Conservation (phyloP, 2,797 vertebrate genomes). For the Galago senegalensis region DNA sequence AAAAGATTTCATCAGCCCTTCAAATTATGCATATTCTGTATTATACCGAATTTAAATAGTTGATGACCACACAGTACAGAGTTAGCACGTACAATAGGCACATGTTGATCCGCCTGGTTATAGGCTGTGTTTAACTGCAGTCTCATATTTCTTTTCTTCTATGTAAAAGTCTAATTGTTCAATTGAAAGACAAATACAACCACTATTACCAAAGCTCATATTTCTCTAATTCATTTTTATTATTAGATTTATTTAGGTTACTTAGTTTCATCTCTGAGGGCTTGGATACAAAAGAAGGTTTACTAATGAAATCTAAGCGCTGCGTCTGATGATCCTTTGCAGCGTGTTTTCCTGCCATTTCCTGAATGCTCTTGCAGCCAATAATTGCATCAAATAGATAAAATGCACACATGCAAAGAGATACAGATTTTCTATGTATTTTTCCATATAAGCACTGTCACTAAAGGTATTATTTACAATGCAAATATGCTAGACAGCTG, state of each 20-base stretch:
- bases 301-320: slow-evolving; percentile 24
- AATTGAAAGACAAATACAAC: slow-evolving; percentile 39
- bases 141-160: slow-evolving; percentile 46
- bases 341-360: not conserved
- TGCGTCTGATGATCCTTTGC: not conserved
- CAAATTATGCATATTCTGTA: not conserved
- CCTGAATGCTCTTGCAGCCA: not conserved
- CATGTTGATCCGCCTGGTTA: not conserved
- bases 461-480: not conserved
- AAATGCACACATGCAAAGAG: not conserved
- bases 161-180: not conserved
- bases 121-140: not conserved
- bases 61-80: not conserved
- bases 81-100: not conserved
- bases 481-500: not conserved
- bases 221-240: slow-evolving; percentile 59
- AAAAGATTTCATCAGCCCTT: not conserved
- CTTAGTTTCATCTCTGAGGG: slow-evolving; percentile 16
- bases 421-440: not conserved
- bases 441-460: not conserved
- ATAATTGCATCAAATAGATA: not conserved
- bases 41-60: slow-evolving; percentile 29
- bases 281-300: slow-evolving; percentile 9
- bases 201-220: slow-evolving; percentile 40
- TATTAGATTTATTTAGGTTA: slow-evolving; percentile 64